A percentile compares a stretch with the other conserved stretches of the same genome.
Conservation (phyloP, 2,888 invertebrate genomes). For the Elegia similella region DNA sequence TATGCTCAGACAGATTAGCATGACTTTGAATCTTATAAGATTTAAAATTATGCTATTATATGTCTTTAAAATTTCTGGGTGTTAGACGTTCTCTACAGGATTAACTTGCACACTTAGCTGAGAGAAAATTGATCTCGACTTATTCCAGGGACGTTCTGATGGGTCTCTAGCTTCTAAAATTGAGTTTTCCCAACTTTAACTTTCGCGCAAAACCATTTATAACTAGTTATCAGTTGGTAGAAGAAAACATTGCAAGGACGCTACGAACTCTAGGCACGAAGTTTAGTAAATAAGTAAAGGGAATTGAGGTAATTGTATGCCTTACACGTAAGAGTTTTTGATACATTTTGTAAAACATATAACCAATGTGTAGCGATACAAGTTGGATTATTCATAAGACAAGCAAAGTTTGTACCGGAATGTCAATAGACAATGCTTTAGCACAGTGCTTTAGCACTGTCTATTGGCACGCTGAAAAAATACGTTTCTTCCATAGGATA, state of each 20-base stretch:
- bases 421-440: too few species aligned
- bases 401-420: too few species aligned
- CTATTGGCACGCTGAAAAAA: too few species aligned
- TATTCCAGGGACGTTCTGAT: constrained; percentile 13
- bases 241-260: constrained; percentile 6
- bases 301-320: neutral
- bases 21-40: too few species aligned
- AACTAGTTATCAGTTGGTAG: constrained; percentile 13
- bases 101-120: neutral
- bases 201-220: constrained; percentile 18
- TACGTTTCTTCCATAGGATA: too few species aligned
- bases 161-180: constrained; percentile 11
- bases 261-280: constrained; percentile 3
- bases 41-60: too few species aligned
- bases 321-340: neutral
- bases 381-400: too few species aligned
- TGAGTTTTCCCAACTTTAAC: constrained; percentile 19
- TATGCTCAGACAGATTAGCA: too few species aligned
- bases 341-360: neutral
- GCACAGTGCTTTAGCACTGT: too few species aligned
- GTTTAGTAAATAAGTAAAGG: neutral
- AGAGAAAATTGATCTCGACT: constrained; percentile 3
- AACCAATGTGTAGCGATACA: too few species aligned
- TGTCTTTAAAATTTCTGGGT: too few species aligned
- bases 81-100: neutral